Conservation (phyloP, 2,113 vertebrate genomes). For the Illadopsis cleaveri region DNA sequence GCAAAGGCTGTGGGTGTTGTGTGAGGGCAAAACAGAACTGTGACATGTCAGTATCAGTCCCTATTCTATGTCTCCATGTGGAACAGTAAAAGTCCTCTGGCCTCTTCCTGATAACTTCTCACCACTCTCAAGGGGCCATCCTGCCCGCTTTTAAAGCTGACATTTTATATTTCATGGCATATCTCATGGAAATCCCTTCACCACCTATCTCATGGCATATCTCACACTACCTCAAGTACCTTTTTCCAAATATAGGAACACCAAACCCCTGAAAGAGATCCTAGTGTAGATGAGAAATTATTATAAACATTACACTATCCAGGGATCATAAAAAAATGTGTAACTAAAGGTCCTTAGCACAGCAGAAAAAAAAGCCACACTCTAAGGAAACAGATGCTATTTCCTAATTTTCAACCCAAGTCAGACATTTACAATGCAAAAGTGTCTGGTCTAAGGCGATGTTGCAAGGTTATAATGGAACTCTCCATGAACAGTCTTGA, state of each 20-base stretch:
- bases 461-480: not conserved
- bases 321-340: not conserved
- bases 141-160: not conserved
- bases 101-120: not conserved
- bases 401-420: not conserved
- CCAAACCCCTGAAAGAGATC: not conserved
- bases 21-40: not conserved
- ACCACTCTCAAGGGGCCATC: fast-evolving
- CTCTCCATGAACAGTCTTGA: not conserved
- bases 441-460: fast-evolving
- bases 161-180: not conserved
- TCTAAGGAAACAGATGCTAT: not conserved
- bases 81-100: not conserved
- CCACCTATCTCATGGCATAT: too few species aligned
- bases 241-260: not conserved
- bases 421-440: not conserved
- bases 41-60: fast-evolving
- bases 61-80: fast-evolving
- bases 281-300: not conserved
- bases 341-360: not conserved
- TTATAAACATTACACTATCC: not conserved
- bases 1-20: not conserved
- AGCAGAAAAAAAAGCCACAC: not conserved
- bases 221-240: not conserved
- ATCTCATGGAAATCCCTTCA: not conserved